These are phyloP conservation scores for Patella depressa DNA, from an alignment of 2,888 invertebrate genomes.

Conservation along the genomic window DNA sequence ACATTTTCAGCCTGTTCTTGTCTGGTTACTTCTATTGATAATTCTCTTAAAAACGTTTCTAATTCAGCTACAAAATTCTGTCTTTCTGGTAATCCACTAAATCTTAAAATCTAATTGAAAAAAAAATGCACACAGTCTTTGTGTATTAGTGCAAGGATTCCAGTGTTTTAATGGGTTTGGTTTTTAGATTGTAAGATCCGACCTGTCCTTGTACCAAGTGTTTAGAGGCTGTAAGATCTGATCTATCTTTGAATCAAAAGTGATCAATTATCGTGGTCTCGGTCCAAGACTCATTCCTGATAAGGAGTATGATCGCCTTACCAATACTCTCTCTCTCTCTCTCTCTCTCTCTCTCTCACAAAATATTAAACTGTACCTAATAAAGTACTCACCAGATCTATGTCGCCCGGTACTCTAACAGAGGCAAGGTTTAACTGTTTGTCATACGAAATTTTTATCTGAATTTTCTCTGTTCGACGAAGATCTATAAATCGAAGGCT, in stretches of 20 bases:
- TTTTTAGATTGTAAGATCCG: background rate
- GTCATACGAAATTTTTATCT: slow-evolving; percentile 44
- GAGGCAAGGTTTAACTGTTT: slow-evolving; percentile 42
- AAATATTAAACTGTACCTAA: background rate
- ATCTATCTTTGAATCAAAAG: background rate
- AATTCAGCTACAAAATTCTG: slow-evolving; percentile 43
- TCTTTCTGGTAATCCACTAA: slow-evolving; percentile 44
- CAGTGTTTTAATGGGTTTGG: background rate
- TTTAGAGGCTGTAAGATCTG: too few relatives aligned
- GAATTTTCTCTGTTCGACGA: slow-evolving; percentile 37
- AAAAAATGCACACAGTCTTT: background rate
- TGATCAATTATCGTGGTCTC: too few relatives aligned
- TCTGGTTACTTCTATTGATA: slow-evolving; percentile 39
- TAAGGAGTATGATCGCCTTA: too few relatives aligned
- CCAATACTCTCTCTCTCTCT: too few relatives aligned
- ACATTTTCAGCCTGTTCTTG: slow-evolving; percentile 43
- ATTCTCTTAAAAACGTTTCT: slow-evolving; percentile 40
- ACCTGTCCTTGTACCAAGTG: background rate
- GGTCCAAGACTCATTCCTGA: background rate
- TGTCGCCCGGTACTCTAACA: slow-evolving; percentile 49
- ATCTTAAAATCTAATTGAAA: slow-evolving; percentile 52
- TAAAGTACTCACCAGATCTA: slow-evolving; percentile 50
- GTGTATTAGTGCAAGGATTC: too few relatives aligned
- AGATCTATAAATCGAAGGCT: slow-evolving; percentile 58
- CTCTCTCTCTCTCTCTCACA: too few relatives aligned